Evolutionary conservation across 2,888 invertebrate species (phyloP), one percentile per base, ranked within the genome.

Genomic region (Synergus japonicus): DNA sequence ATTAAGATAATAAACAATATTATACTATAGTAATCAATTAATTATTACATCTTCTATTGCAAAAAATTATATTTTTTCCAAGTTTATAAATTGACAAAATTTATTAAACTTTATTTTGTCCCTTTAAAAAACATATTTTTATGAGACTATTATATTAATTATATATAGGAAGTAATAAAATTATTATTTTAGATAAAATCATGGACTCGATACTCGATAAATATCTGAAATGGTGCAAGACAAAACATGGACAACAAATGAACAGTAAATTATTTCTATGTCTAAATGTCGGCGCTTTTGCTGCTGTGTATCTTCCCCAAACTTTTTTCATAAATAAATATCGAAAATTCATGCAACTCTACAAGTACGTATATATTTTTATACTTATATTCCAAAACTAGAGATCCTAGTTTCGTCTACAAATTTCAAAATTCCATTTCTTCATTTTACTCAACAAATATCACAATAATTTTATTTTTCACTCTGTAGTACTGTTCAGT

Each of bases 261-360:
- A 37, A 54, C 29, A n/a, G 1, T n/a, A 0, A 0, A 18, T 0
- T 15, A 8, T 54, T 22, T 37, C 0, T 54, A 15, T 41, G n/a
- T 18, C 12, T 54, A 15, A 73, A 18, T 18, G 1, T 58, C 8
- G 73, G 73, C 49, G 37, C 37, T 37, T 54, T 54, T 41, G 4
- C 10, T 43, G 54, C 37, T 7, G 0, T 54, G 3, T 94, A 93
- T 88, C 82, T 94, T 60, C 95, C 96, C 0, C 93, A 96, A 80
- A 95, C 95, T 0, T 89, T 95, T 82, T 92, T 94, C 0, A 85
- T 96, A 2, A 90, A 94, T 3, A 93, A 95, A 88, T 96, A 95
- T 87, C 94, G 93, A 88, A 93, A 95, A 49, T 92, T 95, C 82
- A 93, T 95, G 8, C 94, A 95, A 82, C 93, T 94, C 85, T 96